Evolutionary conservation across 92 coral and sea anemone genomes (phyloP).

Genomic region (Paramuricea clavata): DNA sequence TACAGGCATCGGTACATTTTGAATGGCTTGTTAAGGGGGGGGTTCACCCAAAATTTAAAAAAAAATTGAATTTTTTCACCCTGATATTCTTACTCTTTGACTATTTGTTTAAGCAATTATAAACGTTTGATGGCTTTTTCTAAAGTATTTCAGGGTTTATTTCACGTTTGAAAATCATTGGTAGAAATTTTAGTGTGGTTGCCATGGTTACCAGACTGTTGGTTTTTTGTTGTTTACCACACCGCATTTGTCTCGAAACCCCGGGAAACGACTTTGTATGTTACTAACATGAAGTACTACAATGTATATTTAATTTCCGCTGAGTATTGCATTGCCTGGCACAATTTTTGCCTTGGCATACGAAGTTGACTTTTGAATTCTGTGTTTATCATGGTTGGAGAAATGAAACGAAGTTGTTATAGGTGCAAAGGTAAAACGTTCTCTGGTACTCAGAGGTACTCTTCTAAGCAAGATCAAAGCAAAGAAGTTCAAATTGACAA

Average conservation of each 20-base stretch:
- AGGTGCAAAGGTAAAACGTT: background rate
- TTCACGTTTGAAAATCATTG: slow-evolving; percentile 11
- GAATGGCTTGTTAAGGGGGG: background rate
- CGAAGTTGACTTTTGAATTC: background rate
- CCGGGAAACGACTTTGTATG: background rate
- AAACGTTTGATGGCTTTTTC: slow-evolving; percentile 3
- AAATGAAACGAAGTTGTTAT: background rate
- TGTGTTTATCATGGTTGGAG: background rate
- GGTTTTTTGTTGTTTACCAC: background rate
- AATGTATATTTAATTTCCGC: background rate
- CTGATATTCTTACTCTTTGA: background rate
- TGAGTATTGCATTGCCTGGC: background rate
- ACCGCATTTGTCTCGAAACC: background rate
- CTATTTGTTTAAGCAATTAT: background rate
- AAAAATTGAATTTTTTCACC: background rate
- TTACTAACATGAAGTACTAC: background rate
- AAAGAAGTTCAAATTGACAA: background rate
- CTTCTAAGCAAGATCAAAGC: background rate
- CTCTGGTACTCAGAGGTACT: slow-evolving; percentile 10
- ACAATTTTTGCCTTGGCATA: background rate
- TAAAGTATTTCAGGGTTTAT: background rate
- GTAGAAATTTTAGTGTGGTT: background rate
- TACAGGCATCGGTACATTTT: too few species aligned
- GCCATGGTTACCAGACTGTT: background rate
- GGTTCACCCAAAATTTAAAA: background rate